Evolutionary conservation across 2,113 vertebrate genomes (phyloP).

Genomic region (Cyanoliseus patagonus): DNA sequence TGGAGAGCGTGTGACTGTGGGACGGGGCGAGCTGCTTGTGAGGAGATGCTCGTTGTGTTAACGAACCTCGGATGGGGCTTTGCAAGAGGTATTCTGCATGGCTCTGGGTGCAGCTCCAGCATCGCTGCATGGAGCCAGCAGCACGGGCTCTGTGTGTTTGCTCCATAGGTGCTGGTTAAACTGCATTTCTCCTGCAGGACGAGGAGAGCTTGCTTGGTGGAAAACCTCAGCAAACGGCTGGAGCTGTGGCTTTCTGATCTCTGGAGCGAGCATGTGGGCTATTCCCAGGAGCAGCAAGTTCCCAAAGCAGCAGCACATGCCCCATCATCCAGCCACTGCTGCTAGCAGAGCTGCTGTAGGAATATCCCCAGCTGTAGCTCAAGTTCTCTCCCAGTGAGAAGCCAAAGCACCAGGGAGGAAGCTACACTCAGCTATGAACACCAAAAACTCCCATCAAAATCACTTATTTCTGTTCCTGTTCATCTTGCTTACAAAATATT

Average conservation of each 20-base stretch:
- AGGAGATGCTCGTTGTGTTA: neutral
- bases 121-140: fast-evolving
- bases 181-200: neutral
- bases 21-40: fast-evolving
- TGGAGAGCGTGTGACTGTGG: fast-evolving
- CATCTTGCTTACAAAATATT: fast-evolving
- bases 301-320: neutral
- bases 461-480: neutral
- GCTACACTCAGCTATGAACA: neutral
- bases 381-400: fast-evolving
- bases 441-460: neutral
- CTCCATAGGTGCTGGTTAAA: neutral
- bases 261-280: neutral
- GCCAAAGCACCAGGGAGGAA: neutral
- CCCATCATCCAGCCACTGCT: neutral
- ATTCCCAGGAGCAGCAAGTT: neutral
- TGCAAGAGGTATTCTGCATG: fast-evolving
- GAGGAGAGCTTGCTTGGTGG: neutral
- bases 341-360: neutral
- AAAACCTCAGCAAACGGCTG: neutral
- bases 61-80: fast-evolving
- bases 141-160: fast-evolving
- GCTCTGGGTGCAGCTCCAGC: neutral
- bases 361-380: neutral
- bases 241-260: neutral